Percentiles rank a stretch among this genome's conserved stretches.
phyloP scores from a whole-genome alignment of 1,140 invertebrate species.

The Battus philenor region DNA sequence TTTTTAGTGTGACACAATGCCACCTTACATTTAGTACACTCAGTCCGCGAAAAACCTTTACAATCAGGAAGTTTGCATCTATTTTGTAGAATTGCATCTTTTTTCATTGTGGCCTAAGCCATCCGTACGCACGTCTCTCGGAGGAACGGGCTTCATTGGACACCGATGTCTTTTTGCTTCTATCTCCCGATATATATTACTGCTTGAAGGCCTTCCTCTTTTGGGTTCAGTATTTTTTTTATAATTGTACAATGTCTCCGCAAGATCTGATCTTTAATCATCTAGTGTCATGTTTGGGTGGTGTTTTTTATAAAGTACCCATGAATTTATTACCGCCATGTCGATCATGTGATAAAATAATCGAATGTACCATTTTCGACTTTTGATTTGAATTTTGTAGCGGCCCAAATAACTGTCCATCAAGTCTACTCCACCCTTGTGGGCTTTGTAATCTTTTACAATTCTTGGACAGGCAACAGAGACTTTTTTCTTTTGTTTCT shows the following conservation, averaged over 20 bases:
- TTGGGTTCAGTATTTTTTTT: not conserved
- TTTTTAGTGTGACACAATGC: conserved; percentile 10
- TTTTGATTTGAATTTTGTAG: too few species aligned
- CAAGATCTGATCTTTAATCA: too few species aligned
- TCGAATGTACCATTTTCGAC: too few species aligned
- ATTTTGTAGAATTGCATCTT: too few species aligned
- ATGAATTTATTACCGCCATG: conserved; percentile 25
- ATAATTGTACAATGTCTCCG: too few species aligned
- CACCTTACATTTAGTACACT: conserved; percentile 19
- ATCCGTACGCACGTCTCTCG: conserved; percentile 4
- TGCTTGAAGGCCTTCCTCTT: not conserved
- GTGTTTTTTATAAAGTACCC: conserved; percentile 19
- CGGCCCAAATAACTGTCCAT: conserved; percentile 23
- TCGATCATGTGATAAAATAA: too few species aligned
- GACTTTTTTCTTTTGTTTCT: conserved; percentile 16
- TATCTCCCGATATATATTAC: not conserved
- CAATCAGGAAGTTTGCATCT: too few species aligned
- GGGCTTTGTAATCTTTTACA: too few species aligned
- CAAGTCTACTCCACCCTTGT: too few species aligned
- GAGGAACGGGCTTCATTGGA: not conserved
- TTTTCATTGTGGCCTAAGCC: too few species aligned
- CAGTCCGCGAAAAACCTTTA: conserved; percentile 18
- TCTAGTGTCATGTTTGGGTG: not conserved
- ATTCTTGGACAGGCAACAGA: too few species aligned
- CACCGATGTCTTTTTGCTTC: too few species aligned